Evolutionary conservation across 2,888 invertebrate species (phyloP), one percentile per base, ranked within the genome.

Genomic region (Marasmarcha lunaedactyla): DNA sequence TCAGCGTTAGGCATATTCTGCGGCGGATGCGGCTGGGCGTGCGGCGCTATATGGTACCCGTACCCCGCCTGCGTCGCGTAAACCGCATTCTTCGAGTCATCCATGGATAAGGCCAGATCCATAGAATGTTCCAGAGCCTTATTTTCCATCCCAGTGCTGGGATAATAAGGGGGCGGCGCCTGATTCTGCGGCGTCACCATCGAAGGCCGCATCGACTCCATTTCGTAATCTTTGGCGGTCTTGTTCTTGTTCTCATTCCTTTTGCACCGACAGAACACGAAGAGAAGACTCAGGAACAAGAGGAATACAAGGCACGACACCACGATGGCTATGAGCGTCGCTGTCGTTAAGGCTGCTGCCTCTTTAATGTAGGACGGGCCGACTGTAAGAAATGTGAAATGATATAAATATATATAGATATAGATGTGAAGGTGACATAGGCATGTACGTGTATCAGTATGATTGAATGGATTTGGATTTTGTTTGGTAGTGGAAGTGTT

Each of bases 111-210:
- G 1, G 92, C 92, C 53, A 94, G 85, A 59, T 95, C 95, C 87
- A 94, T 88, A 6, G 93, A 93, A 71, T 94, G 92, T 70, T 95
- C 95, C 35, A 95, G 77, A 15, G 94, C 95, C 73, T 95, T 95
- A 71, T 95, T 95, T 74, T 95, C 95, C 87, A 93, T 89, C 1
- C 93, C 93, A 36, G 91, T 63, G 40, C 74, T 89, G n/a, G 94
- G 93, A 62, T 94, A 94, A 57, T 95, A 95, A 0, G 94, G 94
- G 25, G 94, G 94, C 14, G 94, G 94, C 1, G 93, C 93, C 59
- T 93, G 92, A 46, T 90, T 92, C 69, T 93, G 93, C 46, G 92
- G 91, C n/a, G 92, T 89, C 33, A 93, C 92, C 69, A 94, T 90
- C 36, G 93, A 91, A 12, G 93, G 93, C 41, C 93, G 87, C 49